phyloP scores from a whole-genome alignment of 2,113 vertebrate genomes.

The Sprattus sprattus region DNA sequence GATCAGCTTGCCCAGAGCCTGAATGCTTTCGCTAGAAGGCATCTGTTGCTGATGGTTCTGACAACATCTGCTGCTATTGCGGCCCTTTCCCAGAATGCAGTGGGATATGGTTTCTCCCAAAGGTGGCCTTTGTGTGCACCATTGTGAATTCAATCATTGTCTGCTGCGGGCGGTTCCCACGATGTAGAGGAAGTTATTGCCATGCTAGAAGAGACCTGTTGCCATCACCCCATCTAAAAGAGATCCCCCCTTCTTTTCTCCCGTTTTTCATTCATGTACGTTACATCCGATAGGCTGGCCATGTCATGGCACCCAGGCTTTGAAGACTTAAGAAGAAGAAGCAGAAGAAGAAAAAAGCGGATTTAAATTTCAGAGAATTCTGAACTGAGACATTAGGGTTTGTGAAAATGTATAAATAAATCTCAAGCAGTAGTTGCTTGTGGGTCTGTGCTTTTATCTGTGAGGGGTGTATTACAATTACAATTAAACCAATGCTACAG shows the following conservation, averaged over 20 bases:
- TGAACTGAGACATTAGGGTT: background rate
- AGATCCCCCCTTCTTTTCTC: conserved; percentile 27
- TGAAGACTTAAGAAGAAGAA: background rate
- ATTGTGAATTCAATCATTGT: conserved; percentile 80
- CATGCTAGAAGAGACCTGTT: conserved; percentile 59
- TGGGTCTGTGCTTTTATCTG: background rate
- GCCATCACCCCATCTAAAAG: conserved; percentile 41
- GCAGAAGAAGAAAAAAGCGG: background rate
- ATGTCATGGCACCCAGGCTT: background rate
- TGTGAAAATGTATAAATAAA: background rate
- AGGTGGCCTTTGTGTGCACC: conserved; percentile 80
- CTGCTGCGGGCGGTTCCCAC: conserved; percentile 75
- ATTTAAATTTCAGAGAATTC: background rate
- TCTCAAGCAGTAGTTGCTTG: too few relatives aligned
- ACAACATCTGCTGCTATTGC: conserved; percentile 88
- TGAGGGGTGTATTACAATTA: background rate
- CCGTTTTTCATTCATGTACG: background rate
- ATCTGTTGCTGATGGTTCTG: conserved; percentile 80
- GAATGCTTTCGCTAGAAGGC: conserved; percentile 78
- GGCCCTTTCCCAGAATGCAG: conserved; percentile 79
- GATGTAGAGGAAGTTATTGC: conserved; percentile 72
- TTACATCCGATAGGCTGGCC: conserved; percentile 4
- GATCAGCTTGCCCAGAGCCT: conserved; percentile 67
- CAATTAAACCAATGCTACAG: background rate
- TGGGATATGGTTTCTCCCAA: conserved; percentile 83